Conservation (phyloP, 2,113 vertebrate species). For the Phylloscopus whistleri region DNA sequence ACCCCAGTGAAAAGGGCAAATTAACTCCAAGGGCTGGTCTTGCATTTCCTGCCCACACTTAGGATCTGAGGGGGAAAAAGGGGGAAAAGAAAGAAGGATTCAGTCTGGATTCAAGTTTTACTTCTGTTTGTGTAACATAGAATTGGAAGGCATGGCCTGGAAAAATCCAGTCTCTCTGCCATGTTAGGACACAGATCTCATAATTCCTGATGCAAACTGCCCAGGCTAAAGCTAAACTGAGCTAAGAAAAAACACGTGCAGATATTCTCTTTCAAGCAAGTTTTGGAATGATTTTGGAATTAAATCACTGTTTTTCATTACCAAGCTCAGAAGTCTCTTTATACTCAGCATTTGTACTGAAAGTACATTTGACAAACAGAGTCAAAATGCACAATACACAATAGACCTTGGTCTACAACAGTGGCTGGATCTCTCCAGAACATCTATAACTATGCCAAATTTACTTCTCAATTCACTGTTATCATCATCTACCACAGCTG, state of each 20-base stretch:
- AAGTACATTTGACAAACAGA: background rate
- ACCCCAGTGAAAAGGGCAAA: constrained; percentile 72
- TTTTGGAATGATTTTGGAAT: background rate
- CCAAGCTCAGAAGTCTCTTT: background rate
- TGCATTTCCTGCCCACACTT: constrained; percentile 72
- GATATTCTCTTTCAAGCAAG: background rate
- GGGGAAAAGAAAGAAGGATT: background rate
- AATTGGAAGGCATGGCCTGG: background rate
- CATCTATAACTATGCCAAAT: background rate
- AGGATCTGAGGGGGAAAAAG: constrained; percentile 50
- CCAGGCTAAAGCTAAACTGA: background rate
- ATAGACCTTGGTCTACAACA: background rate
- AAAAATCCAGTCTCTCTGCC: background rate
- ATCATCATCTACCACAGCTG: background rate
- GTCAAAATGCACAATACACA: background rate
- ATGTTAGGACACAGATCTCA: background rate
- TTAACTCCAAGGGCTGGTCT: constrained; percentile 1
- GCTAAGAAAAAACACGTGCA: background rate
- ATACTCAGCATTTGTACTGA: background rate
- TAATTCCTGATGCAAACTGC: background rate
- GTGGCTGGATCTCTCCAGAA: background rate
- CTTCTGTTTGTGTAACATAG: background rate
- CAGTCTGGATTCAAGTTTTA: background rate
- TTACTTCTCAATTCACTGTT: background rate
- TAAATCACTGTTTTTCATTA: background rate